Percentiles rank a stretch among this genome's conserved stretches.
These are phyloP conservation scores for Albula glossodonta DNA, from an alignment of 2,113 vertebrate genomes.

Conservation along the genomic window DNA sequence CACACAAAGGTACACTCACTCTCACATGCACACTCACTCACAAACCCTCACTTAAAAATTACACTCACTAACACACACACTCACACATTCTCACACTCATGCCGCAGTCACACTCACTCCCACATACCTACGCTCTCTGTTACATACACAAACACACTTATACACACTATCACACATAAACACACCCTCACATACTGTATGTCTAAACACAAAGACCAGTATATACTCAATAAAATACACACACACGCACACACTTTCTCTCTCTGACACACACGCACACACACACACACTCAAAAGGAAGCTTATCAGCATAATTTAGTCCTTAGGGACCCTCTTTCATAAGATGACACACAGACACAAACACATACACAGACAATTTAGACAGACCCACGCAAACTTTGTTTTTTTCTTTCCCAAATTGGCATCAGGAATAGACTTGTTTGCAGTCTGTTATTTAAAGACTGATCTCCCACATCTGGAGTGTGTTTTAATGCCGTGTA, in stretches of 20 bases:
- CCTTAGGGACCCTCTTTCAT: background rate
- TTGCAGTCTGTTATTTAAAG: background rate
- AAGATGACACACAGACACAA: background rate
- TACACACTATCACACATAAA: no score
- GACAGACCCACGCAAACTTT: background rate
- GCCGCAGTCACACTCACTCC: no score
- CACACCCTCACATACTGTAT: no score
- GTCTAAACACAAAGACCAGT: no score
- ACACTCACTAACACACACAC: no score
- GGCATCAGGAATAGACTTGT: slow-evolving; percentile 2
- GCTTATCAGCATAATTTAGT: background rate
- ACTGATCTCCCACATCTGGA: background rate
- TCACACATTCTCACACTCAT: no score
- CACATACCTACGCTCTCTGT: no score
- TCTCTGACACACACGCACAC: background rate
- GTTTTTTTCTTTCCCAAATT: background rate
- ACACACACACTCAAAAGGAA: background rate
- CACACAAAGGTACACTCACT: no score
- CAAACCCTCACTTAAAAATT: no score
- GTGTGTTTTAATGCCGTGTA: slow-evolving; percentile 21
- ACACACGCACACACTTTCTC: background rate
- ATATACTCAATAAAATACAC: background rate
- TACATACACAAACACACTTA: no score
- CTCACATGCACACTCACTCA: no score
- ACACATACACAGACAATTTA: background rate